Evolutionary conservation across 2,797 vertebrate species (phyloP), one percentile per base, ranked within the genome.

Genomic region (Typhlichthys subterraneus): DNA sequence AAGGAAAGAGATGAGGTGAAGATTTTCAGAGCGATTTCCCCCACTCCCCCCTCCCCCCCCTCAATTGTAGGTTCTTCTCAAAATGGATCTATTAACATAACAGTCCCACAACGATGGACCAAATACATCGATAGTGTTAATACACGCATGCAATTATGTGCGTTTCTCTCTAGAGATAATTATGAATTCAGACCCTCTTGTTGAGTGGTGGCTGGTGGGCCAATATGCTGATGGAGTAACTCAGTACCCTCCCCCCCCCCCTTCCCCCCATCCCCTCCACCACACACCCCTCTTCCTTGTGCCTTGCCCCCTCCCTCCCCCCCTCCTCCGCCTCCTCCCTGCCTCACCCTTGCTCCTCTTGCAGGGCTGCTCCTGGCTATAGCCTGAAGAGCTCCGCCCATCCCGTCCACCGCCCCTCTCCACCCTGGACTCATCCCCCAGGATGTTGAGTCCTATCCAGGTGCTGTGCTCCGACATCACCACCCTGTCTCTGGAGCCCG

Each of bases 371-470:
- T 91, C 87, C 88, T 89, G 90, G 91, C 90, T 91, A 89, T 89
- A 91, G 90, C 89, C 91, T 90, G 91, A 91, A 91, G 90, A 89
- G 91, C 89, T 89, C 87, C 84, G 83, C 89, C 90, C 86, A 87
- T 89, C 86, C 85, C 23, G 83, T 87, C 87, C 88, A 89, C 82
- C 87, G 88, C 83, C 89, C 88, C 87, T 88, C 87, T 90, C 85
- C 88, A 89, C 89, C 88, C 87, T 77, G 91, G 91, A 92, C 85
- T 88, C 88, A 77, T 88, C 89, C 85, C 89, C 91, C 89, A 92
- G 89, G 91, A 92, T 92, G 91, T 92, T 92, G 91, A 92, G 87
- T 81, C 87, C 91, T 86, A 90, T 92, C 91, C 91, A 92, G 90
- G 91, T 92, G 76, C 91, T 92, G 81, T 92, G 90, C 90, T 92